phyloP scores from a whole-genome alignment of 2,888 invertebrate genomes.

The Xylocampa areola region DNA sequence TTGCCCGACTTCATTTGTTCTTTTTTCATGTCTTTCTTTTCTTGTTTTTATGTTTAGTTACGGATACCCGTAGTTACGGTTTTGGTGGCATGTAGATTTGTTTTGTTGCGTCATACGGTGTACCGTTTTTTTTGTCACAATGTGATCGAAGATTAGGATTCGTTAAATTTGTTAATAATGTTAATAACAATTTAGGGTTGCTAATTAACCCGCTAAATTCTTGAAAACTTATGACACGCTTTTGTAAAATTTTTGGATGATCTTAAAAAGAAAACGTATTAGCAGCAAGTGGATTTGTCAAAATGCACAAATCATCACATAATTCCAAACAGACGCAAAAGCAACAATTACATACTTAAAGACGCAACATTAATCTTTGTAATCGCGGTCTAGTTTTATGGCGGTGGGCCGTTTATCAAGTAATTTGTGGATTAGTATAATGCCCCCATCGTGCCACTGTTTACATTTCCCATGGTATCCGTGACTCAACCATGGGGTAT shows the following conservation, averaged over 20 bases:
- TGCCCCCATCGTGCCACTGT: conserved; percentile 73
- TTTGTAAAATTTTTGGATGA: too few species aligned
- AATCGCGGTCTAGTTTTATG: conserved; percentile 53
- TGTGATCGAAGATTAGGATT: conserved; percentile 8
- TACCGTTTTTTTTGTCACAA: conserved; percentile 21
- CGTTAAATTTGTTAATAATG: conserved; percentile 19
- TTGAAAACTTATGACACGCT: too few species aligned
- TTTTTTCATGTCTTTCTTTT: conserved; percentile 56
- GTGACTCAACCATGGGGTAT: conserved; percentile 69
- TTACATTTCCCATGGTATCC: conserved; percentile 86
- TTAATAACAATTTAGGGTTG: conserved; percentile 22
- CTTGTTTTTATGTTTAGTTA: conserved; percentile 59
- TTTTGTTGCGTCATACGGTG: conserved; percentile 27
- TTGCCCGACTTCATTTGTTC: conserved; percentile 65
- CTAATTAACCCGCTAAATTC: too few species aligned
- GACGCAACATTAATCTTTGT: conserved; percentile 38
- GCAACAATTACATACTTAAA: conserved; percentile 16
- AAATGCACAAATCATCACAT: conserved; percentile 13
- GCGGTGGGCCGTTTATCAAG: conserved; percentile 72
- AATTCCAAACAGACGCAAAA: neutral
- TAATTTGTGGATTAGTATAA: conserved; percentile 82
- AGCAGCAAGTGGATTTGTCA: neutral
- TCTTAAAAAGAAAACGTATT: too few species aligned
- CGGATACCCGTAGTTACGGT: conserved; percentile 43
- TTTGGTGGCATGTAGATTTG: conserved; percentile 43